Percentiles rank a stretch among this genome's conserved stretches.
Conservation (phyloP, 2,888 invertebrate genomes). For the Orchestes rusci region DNA sequence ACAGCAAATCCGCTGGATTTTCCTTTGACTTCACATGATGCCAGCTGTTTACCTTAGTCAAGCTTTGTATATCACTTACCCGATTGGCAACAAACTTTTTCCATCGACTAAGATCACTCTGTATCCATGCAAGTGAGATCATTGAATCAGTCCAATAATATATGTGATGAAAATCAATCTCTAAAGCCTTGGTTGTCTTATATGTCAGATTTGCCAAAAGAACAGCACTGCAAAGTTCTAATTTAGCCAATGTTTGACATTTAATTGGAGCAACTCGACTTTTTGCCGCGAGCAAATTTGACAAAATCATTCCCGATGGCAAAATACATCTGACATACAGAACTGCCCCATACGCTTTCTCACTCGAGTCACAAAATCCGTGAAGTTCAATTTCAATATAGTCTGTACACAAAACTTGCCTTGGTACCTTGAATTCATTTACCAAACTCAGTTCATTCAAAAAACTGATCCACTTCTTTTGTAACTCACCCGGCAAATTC, state of each 20-base stretch:
- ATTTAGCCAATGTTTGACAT: neutral
- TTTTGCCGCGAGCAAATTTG: neutral
- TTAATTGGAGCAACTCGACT: neutral
- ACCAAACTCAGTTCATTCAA: neutral
- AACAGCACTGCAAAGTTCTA: neutral
- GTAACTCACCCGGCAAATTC: neutral
- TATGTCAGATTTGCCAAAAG: constrained; percentile 1
- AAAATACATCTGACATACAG: neutral
- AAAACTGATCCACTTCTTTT: neutral
- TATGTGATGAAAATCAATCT: neutral
- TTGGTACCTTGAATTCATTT: neutral
- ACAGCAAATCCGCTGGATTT: neutral
- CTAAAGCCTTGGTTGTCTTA: neutral
- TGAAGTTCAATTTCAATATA: neutral
- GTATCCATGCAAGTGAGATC: neutral
- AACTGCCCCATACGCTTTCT: constrained; percentile 11
- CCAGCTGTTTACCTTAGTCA: constrained; percentile 2
- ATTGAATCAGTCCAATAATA: neutral
- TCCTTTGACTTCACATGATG: neutral
- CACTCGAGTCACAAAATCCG: neutral
- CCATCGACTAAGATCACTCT: neutral
- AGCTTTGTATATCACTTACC: constrained; percentile 10
- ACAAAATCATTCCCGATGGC: neutral
- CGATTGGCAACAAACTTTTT: neutral
- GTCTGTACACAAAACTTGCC: neutral